phyloP scores from a whole-genome alignment of 2,797 vertebrate genomes.

The Prunella strophiata region DNA sequence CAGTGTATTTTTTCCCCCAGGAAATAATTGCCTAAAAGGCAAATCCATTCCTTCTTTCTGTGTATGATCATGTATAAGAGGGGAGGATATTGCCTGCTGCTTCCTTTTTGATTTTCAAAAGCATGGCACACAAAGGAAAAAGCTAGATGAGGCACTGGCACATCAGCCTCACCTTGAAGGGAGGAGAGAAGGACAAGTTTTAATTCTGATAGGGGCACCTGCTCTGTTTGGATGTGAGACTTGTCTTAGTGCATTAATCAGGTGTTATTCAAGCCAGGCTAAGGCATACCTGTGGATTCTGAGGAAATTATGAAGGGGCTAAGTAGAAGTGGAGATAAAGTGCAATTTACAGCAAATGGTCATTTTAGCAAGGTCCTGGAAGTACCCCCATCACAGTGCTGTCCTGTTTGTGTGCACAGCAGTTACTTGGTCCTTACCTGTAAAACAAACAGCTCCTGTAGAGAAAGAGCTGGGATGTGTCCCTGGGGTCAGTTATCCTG shows the following conservation, averaged over 20 bases:
- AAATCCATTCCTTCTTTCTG: neutral
- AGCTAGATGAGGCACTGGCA: neutral
- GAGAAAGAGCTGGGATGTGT: neutral
- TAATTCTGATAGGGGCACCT: neutral
- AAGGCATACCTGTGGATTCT: neutral
- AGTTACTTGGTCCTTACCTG: neutral
- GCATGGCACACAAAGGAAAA: neutral
- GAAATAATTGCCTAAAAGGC: constrained; percentile 4
- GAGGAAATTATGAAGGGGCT: constrained; percentile 1
- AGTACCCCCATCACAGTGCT: neutral
- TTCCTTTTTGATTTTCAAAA: neutral
- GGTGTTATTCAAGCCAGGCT: neutral
- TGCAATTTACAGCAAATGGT: neutral
- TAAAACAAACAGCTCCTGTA: neutral
- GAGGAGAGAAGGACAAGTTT: neutral
- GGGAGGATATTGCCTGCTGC: neutral
- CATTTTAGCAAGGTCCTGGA: neutral
- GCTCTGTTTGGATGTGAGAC: neutral
- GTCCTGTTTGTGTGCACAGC: neutral
- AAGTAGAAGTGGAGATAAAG: neutral
- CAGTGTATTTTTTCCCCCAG: neutral
- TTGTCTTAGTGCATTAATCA: neutral
- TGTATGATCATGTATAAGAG: neutral
- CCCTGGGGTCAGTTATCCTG: neutral
- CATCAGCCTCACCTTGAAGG: neutral